A percentile compares a stretch with the other conserved stretches of the same genome.
These are phyloP conservation scores for Pseudonaja textilis DNA, from an alignment of 2,113 vertebrate genomes.

Conservation along the genomic window DNA sequence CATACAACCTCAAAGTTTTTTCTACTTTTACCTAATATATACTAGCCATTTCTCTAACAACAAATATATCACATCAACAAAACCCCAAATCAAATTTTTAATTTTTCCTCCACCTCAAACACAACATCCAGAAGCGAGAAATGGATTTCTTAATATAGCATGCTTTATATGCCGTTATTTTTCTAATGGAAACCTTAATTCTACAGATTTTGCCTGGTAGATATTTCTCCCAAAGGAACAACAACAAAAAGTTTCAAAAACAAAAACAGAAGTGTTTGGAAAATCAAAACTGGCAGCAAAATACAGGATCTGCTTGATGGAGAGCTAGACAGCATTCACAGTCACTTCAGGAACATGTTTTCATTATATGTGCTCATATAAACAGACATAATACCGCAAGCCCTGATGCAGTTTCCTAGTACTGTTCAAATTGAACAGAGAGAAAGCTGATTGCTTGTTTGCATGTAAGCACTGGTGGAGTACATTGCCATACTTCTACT, in stretches of 20 bases:
- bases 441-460: background rate
- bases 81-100: background rate
- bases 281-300: conserved; percentile 13
- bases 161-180: background rate
- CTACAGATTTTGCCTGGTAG: background rate
- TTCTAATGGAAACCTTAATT: conserved; percentile 1
- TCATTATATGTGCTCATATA: background rate
- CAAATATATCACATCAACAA: background rate
- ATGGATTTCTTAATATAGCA: background rate
- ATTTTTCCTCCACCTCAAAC: background rate
- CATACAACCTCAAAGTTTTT: background rate
- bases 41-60: background rate
- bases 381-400: background rate
- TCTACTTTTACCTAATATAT: background rate
- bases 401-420: background rate
- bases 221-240: background rate
- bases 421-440: background rate
- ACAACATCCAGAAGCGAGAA: background rate
- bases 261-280: conserved; percentile 21
- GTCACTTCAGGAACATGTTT: conserved; percentile 8
- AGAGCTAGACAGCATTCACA: background rate
- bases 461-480: background rate
- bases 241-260: background rate
- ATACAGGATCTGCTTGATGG: conserved; percentile 4
- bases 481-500: background rate